Evolutionary conservation across 2,888 invertebrate genomes (phyloP), one percentile per base, ranked within the genome.

Genomic region (Drosophila helvetica): DNA sequence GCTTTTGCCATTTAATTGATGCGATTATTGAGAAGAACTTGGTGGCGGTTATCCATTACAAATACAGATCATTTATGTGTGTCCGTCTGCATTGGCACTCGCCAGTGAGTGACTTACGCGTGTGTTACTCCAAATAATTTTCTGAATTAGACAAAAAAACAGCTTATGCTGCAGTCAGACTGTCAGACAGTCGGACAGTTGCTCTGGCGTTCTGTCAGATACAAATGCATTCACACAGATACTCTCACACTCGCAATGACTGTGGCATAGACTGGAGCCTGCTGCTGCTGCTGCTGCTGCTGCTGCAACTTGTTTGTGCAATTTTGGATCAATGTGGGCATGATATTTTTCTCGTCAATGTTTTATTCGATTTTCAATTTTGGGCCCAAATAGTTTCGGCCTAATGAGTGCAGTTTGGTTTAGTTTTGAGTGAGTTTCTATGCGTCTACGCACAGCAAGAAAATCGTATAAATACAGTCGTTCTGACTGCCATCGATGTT

Each of bases 351-450:
- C 65, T 65, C 65, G 42, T 77, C 77, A 73, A 71, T 68, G 68
- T 75, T 50, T 46, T 42, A 57, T 46, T 51, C 30, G 22, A 52
- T 51, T 70, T 73, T 67, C 42, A 53, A 55, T 65, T 73, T 66
- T 77, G 68, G 66, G 78, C 55, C 74, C 65, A 80, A 83, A 80
- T 78, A 75, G 59, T 64, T 79, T 86, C 74, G 71, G 75, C 75
- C 86, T 80, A 81, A 83, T 88, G 78, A 77, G 80, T 78, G 79
- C 88, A 38, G 75, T 72, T 73, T 68, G 86, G 76, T 69, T 82
- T 82, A 72, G 78, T 72, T 79, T 81, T 58, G 75, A 79, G 82
- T 81, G 83, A 67, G 85, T 79, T 80, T 74, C 66, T 48, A 63
- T 60, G 48, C 42, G 59, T 56, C 33, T 56, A 60, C 58, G 63